Evolutionary conservation across 2,113 vertebrate species (phyloP).

Genomic region (Acanthochromis polyacanthus): DNA sequence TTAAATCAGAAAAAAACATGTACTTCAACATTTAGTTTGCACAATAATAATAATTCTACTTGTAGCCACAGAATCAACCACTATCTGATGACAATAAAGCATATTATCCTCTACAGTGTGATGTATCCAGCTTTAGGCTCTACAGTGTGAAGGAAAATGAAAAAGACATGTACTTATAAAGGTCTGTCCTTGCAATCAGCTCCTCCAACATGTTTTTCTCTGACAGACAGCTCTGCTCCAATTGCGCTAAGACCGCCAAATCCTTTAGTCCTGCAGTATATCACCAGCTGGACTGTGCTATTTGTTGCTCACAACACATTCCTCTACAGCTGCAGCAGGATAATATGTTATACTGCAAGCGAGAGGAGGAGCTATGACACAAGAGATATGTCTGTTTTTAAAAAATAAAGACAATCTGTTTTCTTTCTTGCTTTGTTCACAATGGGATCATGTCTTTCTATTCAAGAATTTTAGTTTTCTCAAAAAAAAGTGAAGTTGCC

Average conservation of each 20-base stretch:
- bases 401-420: too few relatives aligned
- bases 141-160: not conserved
- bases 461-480: too few relatives aligned
- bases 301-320: not conserved
- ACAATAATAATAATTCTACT: not conserved
- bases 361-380: not conserved
- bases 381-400: too few relatives aligned
- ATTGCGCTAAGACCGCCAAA: not conserved
- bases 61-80: slow-evolving; percentile 6
- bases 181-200: slow-evolving; percentile 11
- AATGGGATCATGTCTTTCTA: too few relatives aligned
- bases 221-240: slow-evolving; percentile 18
- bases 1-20: not conserved
- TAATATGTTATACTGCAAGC: not conserved
- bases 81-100: not conserved
- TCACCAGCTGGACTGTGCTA: not conserved
- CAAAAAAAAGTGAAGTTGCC: too few relatives aligned
- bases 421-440: too few relatives aligned
- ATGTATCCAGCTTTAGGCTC: slow-evolving; percentile 25
- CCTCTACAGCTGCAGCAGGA: not conserved
- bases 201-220: slow-evolving; percentile 6
- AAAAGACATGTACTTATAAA: not conserved
- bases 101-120: slow-evolving; percentile 1
- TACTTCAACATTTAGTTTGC: slow-evolving; percentile 1
- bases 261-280: not conserved